phyloP scores from a whole-genome alignment of 1,140 invertebrate genomes.

The Agraylea sexmaculata region DNA sequence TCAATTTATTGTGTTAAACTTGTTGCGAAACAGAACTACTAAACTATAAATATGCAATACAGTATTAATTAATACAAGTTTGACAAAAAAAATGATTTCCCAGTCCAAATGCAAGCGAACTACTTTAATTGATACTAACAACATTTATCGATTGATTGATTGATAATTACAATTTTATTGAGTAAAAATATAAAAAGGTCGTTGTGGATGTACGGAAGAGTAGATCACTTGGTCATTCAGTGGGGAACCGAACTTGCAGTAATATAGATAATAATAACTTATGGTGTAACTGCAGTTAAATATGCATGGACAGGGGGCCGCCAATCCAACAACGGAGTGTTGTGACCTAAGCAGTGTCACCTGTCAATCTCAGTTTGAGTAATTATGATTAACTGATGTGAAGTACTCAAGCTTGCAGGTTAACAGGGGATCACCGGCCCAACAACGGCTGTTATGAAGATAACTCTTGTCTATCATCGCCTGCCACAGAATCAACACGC shows the following conservation, averaged over 20 bases:
- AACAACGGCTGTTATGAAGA: constrained; percentile 22
- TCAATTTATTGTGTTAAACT: constrained; percentile 19
- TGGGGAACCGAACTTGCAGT: constrained; percentile 5
- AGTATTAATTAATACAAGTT: too few relatives aligned
- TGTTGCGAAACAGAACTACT: constrained; percentile 18
- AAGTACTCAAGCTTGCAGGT: constrained; percentile 16
- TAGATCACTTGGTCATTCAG: constrained; percentile 18
- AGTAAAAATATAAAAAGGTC: constrained; percentile 3
- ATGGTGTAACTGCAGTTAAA: background rate
- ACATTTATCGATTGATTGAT: constrained; percentile 6
- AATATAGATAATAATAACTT: constrained; percentile 15
- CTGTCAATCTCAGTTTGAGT: constrained; percentile 19
- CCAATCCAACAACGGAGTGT: constrained; percentile 22
- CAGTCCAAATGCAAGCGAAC: constrained; percentile 16
- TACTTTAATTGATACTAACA: constrained; percentile 7
- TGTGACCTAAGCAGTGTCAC: constrained; percentile 19
- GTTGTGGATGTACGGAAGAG: background rate
- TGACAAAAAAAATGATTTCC: too few relatives aligned
- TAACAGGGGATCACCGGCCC: constrained; percentile 23
- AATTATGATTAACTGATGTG: constrained; percentile 3
- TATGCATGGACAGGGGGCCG: constrained; percentile 20
- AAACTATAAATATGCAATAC: constrained; percentile 18
- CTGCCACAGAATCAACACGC: constrained; percentile 19
- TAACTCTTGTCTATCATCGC: constrained; percentile 15
- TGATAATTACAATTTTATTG: too few relatives aligned